phyloP scores from a whole-genome alignment of 2,888 invertebrate genomes.

The Hydrotaea diabolus region DNA sequence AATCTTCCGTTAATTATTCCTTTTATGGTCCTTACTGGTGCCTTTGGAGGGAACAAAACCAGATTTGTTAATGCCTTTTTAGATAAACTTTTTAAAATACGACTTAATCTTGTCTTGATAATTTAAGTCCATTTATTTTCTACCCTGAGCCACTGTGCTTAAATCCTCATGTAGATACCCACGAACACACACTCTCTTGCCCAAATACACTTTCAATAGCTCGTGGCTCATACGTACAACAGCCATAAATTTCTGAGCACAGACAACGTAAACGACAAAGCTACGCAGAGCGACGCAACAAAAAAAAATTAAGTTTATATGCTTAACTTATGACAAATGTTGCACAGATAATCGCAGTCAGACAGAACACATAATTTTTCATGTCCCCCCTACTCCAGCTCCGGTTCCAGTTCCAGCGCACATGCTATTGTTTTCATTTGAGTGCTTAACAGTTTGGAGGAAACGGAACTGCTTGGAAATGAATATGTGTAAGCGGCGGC shows the following conservation, averaged over 20 bases:
- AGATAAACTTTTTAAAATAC: too few species aligned
- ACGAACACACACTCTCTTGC: neutral
- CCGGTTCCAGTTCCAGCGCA: neutral
- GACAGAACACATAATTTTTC: conserved; percentile 71
- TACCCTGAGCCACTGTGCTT: neutral
- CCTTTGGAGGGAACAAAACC: too few species aligned
- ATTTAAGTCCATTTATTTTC: too few species aligned
- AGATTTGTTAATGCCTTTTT: too few species aligned
- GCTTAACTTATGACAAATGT: conserved; percentile 78
- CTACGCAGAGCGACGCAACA: neutral
- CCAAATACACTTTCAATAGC: neutral
- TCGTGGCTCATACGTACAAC: neutral
- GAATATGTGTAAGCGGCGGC: neutral
- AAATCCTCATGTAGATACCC: neutral
- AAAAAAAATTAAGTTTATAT: conserved; percentile 64
- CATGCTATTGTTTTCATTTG: neutral
- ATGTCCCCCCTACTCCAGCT: neutral
- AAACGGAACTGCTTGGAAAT: neutral
- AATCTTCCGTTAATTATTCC: too few species aligned
- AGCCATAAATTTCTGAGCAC: conserved; percentile 12
- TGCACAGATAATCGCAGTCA: conserved; percentile 78
- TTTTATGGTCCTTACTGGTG: too few species aligned
- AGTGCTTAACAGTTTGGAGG: too few species aligned
- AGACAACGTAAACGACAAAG: conserved; percentile 23
- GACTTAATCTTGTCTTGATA: too few species aligned